Evolutionary conservation across 1,140 invertebrate genomes (phyloP).

Genomic region (Pogonomyrmex californicus): DNA sequence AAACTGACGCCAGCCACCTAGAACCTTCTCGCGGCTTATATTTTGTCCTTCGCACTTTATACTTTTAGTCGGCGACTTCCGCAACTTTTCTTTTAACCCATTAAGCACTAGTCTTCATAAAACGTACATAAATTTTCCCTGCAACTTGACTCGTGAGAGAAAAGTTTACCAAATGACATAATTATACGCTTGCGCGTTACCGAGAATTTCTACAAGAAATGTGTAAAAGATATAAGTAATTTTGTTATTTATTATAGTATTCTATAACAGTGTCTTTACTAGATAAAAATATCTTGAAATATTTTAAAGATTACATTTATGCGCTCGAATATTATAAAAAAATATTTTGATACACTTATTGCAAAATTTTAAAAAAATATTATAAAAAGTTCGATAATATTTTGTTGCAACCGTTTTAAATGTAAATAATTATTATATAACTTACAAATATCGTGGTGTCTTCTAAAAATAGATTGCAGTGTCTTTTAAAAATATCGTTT

Average conservation of each 20-base stretch:
- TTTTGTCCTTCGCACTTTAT: slow-evolving; percentile 21
- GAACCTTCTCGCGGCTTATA: slow-evolving; percentile 11
- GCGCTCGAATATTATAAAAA: background rate
- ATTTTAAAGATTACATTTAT: background rate
- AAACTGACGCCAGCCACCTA: slow-evolving; percentile 23
- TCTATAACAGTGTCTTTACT: background rate
- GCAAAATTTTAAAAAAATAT: background rate
- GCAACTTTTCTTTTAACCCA: slow-evolving; percentile 52
- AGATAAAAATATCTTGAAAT: background rate
- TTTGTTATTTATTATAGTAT: background rate
- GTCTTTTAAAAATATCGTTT: background rate
- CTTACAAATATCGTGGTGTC: background rate
- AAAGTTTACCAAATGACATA: slow-evolving; percentile 20
- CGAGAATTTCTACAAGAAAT: background rate
- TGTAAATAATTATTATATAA: slow-evolving; percentile 3
- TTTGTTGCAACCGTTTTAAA: background rate
- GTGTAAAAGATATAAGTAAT: background rate
- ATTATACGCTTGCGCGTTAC: background rate
- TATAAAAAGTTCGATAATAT: background rate
- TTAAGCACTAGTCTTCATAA: slow-evolving; percentile 29
- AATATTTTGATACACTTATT: background rate
- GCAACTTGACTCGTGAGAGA: background rate
- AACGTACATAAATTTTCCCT: slow-evolving; percentile 10
- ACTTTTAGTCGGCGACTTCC: background rate
- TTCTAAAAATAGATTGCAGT: background rate